Evolutionary conservation across 2,797 vertebrate genomes (phyloP), one percentile per base, ranked within the genome.

Genomic region (Capromys pilorides): DNA sequence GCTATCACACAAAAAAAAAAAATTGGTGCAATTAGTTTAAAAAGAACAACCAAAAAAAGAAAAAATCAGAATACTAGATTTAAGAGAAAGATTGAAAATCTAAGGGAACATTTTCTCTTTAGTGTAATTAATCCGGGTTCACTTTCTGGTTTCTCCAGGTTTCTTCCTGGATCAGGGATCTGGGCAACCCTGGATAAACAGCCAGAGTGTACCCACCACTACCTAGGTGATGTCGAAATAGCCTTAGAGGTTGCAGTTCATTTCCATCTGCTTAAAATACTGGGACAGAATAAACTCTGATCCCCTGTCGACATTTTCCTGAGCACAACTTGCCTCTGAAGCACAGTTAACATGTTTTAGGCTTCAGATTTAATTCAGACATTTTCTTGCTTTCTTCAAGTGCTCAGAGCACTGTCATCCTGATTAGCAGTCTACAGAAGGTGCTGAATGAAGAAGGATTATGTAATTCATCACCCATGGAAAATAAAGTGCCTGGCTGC

Each of bases 1-100:
- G 77, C 90, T 91, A 87, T 69, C 61, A 92, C 51, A 82, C n/a
- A n/a, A n/a, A n/a, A n/a, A n/a, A n/a, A n/a, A n/a, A n/a, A n/a
- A n/a, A n/a, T n/a, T n/a, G n/a, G 80, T 80, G 82, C 93, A 90
- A 85, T 94, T 82, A 91, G 51, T 78, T 96, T 78, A 81, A 86
- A 80, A 96, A 87, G 69, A 80, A 54, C 39, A 93, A 64, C 24
- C 62, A 41, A 64, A 14, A 90, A 64, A 2, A 31, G 24, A 36
- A 45, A 11, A 93, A 81, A 12, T 13, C 39, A 79, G 88, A 90
- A 33, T 33, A 57, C 24, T 93, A 9, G 54, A 39, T 71, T 54
- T 83, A 67, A 67, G 57, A 93, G 57, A 78, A 93, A 86, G 69
- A 78, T 78, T 75, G 41, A 16, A 77, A 77, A 54, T 89, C 26